Conservation (phyloP, 2,888 invertebrate genomes). For the Leistus spinibarbis region DNA sequence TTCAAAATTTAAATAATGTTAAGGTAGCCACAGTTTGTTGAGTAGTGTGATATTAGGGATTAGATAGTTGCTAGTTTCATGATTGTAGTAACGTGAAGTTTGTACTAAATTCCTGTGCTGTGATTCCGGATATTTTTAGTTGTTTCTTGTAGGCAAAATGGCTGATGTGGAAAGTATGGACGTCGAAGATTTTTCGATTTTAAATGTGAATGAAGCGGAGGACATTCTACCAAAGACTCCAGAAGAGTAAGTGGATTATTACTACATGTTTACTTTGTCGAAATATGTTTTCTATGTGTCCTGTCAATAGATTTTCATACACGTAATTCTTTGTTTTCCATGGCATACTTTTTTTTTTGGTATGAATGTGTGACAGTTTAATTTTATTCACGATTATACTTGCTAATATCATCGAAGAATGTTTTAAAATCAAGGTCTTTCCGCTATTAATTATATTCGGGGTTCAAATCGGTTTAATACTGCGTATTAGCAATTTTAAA, state of each 20-base stretch:
- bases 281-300: neutral
- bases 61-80: neutral
- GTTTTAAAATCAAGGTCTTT: neutral
- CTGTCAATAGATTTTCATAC: constrained; percentile 19
- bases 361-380: constrained; percentile 6
- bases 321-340: constrained; percentile 24
- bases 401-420: neutral
- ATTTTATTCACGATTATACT: constrained; percentile 9
- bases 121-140: constrained; percentile 29
- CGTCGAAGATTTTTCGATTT: constrained; percentile 22
- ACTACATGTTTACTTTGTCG: neutral
- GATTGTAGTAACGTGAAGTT: neutral
- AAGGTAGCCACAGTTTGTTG: neutral
- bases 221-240: constrained; percentile 53
- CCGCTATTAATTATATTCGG: constrained; percentile 2
- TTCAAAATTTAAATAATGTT: neutral
- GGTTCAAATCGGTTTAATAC: neutral
- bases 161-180: constrained; percentile 50
- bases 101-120: constrained; percentile 10
- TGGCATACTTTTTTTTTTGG: neutral
- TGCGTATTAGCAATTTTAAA: neutral
- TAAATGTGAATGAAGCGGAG: constrained; percentile 48
- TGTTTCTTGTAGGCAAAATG: constrained; percentile 46
- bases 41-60: neutral
- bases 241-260: constrained; percentile 54